A percentile compares a stretch with the other conserved stretches of the same genome.
phyloP scores from a whole-genome alignment of 2,113 vertebrate species.

The Cinclus mexicanus region DNA sequence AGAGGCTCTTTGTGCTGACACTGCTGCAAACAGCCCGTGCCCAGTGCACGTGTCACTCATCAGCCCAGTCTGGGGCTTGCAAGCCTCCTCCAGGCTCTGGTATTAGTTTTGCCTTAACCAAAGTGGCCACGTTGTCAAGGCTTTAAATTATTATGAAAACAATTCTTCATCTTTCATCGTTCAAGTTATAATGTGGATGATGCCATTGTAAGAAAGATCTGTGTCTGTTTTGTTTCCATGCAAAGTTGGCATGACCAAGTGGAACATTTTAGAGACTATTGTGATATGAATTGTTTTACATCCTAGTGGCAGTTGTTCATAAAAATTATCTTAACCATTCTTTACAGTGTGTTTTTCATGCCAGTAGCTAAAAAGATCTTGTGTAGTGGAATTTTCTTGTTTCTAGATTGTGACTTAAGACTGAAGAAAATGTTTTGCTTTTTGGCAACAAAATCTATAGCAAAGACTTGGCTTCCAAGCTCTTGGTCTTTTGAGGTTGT shows the following conservation, averaged over 20 bases:
- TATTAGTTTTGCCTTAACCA: neutral
- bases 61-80: neutral
- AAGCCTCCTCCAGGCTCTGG: neutral
- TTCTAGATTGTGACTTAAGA: neutral
- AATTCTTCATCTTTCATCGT: neutral
- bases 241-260: neutral
- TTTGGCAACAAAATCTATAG: neutral
- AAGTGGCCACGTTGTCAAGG: neutral
- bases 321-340: neutral
- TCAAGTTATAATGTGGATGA: neutral
- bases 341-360: neutral
- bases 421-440: neutral
- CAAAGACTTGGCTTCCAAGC: neutral
- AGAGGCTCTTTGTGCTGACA: neutral
- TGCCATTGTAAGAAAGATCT: neutral
- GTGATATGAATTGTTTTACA: neutral
- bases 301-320: neutral
- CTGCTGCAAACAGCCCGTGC: neutral
- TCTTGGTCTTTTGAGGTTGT: neutral
- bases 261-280: neutral
- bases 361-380: neutral
- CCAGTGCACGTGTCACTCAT: fast-evolving
- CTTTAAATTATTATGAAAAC: neutral
- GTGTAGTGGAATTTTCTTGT: neutral
- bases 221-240: neutral